Conservation (phyloP, 2,113 vertebrate species). For the Lontra canadensis region DNA sequence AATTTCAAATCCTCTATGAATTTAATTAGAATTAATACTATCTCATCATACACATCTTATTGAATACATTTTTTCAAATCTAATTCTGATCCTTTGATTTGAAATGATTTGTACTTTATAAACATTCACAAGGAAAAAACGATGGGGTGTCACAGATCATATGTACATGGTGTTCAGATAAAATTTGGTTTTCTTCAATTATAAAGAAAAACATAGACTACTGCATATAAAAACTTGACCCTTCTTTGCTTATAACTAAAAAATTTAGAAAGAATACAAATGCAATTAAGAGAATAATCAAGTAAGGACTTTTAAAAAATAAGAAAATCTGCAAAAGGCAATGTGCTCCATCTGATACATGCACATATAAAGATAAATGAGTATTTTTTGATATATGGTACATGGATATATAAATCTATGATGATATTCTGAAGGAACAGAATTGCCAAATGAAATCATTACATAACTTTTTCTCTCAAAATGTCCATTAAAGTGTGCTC, state of each 20-base stretch:
- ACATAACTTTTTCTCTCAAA: not conserved
- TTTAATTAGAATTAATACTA: slow-evolving; percentile 63
- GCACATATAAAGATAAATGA: not conserved
- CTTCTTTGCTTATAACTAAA: not conserved
- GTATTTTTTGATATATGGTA: not conserved
- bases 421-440: not conserved
- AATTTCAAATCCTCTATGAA: slow-evolving; percentile 64
- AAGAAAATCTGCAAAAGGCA: not conserved
- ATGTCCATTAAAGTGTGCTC: not conserved
- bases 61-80: slow-evolving; percentile 61
- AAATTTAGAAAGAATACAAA: not conserved
- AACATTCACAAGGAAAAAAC: slow-evolving; percentile 44
- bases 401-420: not conserved
- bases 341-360: not conserved
- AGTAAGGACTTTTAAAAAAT: not conserved
- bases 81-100: slow-evolving; percentile 59
- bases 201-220: not conserved
- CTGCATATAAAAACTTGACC: not conserved
- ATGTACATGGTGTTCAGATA: not conserved
- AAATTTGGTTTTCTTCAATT: slow-evolving; percentile 22
- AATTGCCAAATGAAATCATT: not conserved
- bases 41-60: slow-evolving; percentile 58
- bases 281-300: not conserved
- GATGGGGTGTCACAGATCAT: not conserved
- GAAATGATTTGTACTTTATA: slow-evolving; percentile 58